These are phyloP conservation scores for Dallia pectoralis DNA, from an alignment of 2,797 vertebrate genomes.

Conservation along the genomic window DNA sequence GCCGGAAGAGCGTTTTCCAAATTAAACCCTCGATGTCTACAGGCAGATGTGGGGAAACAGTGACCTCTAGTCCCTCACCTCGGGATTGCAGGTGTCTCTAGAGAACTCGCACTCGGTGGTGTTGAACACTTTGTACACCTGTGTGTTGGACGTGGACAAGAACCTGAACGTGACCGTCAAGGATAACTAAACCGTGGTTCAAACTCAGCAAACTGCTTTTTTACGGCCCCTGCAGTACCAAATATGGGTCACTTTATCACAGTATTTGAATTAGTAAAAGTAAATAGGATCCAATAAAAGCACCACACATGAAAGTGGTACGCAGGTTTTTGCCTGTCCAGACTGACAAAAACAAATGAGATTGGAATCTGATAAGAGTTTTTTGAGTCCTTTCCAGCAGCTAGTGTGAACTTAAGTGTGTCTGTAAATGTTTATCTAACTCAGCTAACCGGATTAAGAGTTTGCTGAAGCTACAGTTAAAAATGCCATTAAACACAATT, in stretches of 20 bases:
- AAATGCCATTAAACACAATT: neutral
- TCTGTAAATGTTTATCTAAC: neutral
- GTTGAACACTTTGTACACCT: constrained; percentile 90
- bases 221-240: no score
- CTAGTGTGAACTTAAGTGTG: no score
- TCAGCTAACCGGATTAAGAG: neutral
- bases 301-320: no score
- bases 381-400: no score
- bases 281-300: no score
- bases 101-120: constrained; percentile 64
- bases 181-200: constrained; percentile 43
- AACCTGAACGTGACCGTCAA: constrained; percentile 80
- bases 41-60: neutral
- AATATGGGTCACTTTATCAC: no score
- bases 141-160: constrained; percentile 90
- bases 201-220: no score
- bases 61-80: constrained; percentile 67
- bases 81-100: constrained; percentile 78
- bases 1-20: no score
- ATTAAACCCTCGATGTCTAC: neutral
- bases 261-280: no score
- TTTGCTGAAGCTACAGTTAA: neutral
- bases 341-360: no score
- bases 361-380: no score
- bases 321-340: no score